Evolutionary conservation across 2,113 vertebrate genomes (phyloP), one percentile per base, ranked within the genome.

Genomic region (Caloenas nicobarica): DNA sequence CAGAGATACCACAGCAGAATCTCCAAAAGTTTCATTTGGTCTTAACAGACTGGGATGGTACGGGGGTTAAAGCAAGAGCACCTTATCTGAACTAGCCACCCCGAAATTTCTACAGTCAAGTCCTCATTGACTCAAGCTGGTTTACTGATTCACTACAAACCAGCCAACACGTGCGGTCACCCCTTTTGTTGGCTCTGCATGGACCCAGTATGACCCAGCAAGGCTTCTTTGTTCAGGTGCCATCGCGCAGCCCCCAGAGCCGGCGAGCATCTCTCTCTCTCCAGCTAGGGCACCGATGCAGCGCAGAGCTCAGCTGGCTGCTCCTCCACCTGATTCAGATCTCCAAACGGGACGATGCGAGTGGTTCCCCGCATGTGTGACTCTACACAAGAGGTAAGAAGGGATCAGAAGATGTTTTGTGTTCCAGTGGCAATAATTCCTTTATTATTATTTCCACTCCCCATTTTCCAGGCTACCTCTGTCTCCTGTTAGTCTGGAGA

Each of bases 211-310:
- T 72, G 36, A 44, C 34, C 19, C 53, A 56, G 19, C 29, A 56
- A 44, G 38, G 25, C 17, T 21, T 80, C 29, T 23, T 64, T 13
- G 15, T 9, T 7, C 34, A 48, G 38, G 38, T 64, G 34, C 15
- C 1, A 4, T 36, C 0, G 0, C 5, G 24, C 29, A 89, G 33
- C 22, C 40, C 53, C 15, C 51, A 22, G 24, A 16, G 13, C 29
- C 2, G 2, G 6, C 23, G 31, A 11, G 50, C 26, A n/a, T 7
- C 33, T 38, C 1, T 0, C 22, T 6, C 23, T 46, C 24, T 33
- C 29, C 11, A 25, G 46, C 5, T 23, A 25, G 19, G 8, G 19
- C 4, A 64, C 8, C 1, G 0, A 18, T 3, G 8, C 8, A 48
- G 46, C 1, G 0, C 22, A 38, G 44, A 44, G 51, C 50, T 65